phyloP scores from a whole-genome alignment of 2,113 vertebrate species.

The Cyprinus carpio region DNA sequence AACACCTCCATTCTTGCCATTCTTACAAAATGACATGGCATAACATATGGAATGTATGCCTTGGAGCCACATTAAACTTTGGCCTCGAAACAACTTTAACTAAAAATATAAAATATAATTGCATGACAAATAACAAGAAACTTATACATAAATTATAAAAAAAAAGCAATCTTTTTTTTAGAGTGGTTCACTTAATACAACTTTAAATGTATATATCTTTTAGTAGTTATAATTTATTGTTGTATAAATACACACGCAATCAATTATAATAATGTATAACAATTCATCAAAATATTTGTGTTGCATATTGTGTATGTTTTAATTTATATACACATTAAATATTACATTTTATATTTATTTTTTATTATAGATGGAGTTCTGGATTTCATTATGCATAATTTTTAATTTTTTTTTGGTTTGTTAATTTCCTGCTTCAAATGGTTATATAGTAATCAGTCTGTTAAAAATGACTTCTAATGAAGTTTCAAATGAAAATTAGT shows the following conservation, averaged over 20 bases:
- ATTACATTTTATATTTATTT: not conserved
- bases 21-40: not conserved
- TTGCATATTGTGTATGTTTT: too few relatives aligned
- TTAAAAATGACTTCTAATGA: not conserved
- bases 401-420: not conserved
- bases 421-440: not conserved
- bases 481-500: slow-evolving; percentile 13
- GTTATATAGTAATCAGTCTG: not conserved
- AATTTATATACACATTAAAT: too few relatives aligned
- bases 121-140: not conserved
- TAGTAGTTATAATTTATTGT: too few relatives aligned
- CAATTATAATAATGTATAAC: not conserved
- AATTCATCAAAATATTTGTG: too few relatives aligned
- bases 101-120: too few relatives aligned
- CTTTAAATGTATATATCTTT: not conserved
- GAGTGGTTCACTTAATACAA: not conserved
- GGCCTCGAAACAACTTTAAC: too few relatives aligned
- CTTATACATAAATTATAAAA: not conserved
- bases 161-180: too few relatives aligned
- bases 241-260: too few relatives aligned
- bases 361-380: not conserved
- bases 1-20: not conserved
- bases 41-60: not conserved
- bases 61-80: not conserved
- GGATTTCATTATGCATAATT: not conserved